A percentile compares a stretch with the other conserved stretches of the same genome.
Conservation (phyloP, 2,113 vertebrate genomes). For the Microtus richardsoni region DNA sequence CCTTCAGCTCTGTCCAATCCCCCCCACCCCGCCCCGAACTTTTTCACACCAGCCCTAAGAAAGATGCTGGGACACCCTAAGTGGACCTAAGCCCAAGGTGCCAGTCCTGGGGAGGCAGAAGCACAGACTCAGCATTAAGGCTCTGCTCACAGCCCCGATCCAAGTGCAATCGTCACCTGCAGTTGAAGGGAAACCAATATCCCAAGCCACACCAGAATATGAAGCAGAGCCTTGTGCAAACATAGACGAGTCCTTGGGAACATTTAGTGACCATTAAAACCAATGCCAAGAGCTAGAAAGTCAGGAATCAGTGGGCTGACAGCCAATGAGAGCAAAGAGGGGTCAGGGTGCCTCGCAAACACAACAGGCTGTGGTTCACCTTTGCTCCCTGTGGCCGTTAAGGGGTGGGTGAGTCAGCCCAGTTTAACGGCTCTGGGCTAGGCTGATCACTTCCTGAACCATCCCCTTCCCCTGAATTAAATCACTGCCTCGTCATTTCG, state of each 20-base stretch:
- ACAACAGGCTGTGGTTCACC: not conserved
- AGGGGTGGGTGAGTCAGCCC: not conserved
- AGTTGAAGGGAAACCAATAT: not conserved
- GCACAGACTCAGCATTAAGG: not conserved
- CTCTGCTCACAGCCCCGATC: not conserved
- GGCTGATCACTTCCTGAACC: not conserved
- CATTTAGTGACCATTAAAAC: not conserved
- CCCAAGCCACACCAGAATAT: not conserved
- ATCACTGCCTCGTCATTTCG: not conserved
- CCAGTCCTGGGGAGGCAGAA: not conserved
- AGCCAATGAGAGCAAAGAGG: not conserved
- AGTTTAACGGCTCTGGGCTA: not conserved
- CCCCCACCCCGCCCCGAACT: not conserved
- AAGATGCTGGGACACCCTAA: not conserved
- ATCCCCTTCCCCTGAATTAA: not conserved
- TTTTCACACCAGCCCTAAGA: not conserved
- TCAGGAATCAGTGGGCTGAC: constrained; percentile 13
- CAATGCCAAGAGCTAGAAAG: constrained; percentile 25
- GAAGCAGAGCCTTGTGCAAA: not conserved
- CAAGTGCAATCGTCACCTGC: not conserved
- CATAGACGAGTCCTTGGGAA: not conserved
- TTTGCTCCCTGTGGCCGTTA: not conserved
- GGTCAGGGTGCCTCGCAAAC: not conserved
- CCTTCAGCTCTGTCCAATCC: not conserved
- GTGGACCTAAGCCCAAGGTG: not conserved